Percentiles rank a stretch among this genome's conserved stretches.
Conservation (phyloP, 2,888 invertebrate genomes). For the Meiosimyza platycephala region DNA sequence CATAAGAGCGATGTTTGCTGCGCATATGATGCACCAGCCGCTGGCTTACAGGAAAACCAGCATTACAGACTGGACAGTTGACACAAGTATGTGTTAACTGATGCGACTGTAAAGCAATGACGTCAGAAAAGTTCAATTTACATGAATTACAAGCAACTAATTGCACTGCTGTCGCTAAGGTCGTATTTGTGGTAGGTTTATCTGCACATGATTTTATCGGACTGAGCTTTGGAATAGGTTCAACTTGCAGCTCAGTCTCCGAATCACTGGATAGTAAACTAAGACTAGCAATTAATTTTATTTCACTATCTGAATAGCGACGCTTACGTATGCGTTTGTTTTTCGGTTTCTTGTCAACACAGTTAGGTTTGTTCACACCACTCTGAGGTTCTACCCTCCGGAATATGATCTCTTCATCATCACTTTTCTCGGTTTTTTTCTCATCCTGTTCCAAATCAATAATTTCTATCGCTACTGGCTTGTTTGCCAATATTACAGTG, state of each 20-base stretch:
- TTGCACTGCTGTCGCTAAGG: background rate
- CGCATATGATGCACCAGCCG: conserved; percentile 48
- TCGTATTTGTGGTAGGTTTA: background rate
- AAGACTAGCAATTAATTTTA: conserved; percentile 44
- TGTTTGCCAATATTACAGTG: background rate
- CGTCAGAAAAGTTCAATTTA: conserved; percentile 33
- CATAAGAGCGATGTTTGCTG: conserved; percentile 46
- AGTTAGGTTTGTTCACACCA: background rate
- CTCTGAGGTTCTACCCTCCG: conserved; percentile 41
- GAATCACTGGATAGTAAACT: conserved; percentile 47
- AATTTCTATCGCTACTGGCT: conserved; percentile 16
- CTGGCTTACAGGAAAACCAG: conserved; percentile 40
- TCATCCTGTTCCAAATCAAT: conserved; percentile 45
- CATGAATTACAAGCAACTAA: conserved; percentile 35
- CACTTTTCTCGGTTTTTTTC: conserved; percentile 29
- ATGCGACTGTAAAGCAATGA: conserved; percentile 40
- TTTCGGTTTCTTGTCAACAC: background rate
- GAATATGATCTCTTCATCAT: conserved; percentile 46
- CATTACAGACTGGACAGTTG: conserved; percentile 45
- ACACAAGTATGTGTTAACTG: conserved; percentile 32
- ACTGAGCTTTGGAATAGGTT: background rate
- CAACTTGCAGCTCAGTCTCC: conserved; percentile 37
- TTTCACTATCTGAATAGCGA: conserved; percentile 14
- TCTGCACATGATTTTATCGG: background rate
- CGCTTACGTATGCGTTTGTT: conserved; percentile 6